phyloP scores from a whole-genome alignment of 1,140 invertebrate species.

The Drosophila obscura region DNA sequence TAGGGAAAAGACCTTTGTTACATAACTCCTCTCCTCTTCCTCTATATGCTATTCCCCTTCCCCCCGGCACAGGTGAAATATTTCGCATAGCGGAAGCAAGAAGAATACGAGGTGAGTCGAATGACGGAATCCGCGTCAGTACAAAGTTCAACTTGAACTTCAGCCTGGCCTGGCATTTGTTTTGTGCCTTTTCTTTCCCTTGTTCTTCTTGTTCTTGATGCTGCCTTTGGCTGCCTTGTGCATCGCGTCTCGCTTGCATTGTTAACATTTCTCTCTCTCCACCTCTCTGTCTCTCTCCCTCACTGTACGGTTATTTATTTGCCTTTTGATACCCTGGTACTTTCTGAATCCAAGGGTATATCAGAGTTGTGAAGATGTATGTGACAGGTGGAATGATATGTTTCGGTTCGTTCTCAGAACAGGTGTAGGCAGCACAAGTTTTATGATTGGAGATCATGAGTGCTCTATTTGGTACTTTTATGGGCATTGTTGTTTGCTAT shows the following conservation, averaged over 20 bases:
- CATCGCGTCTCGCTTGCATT: conserved; percentile 59
- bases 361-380: too few relatives aligned
- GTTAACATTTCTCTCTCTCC: conserved; percentile 67
- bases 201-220: conserved; percentile 19
- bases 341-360: too few relatives aligned
- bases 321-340: conserved; percentile 24
- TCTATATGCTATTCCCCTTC: conserved; percentile 12
- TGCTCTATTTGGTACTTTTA: too few relatives aligned
- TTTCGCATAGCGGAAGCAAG: conserved; percentile 8
- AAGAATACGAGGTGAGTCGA: background rate
- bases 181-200: conserved; percentile 22
- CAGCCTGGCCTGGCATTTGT: conserved; percentile 28
- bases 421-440: too few relatives aligned
- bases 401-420: too few relatives aligned
- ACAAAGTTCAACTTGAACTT: conserved; percentile 44
- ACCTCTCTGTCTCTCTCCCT: background rate
- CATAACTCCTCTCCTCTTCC: conserved; percentile 16
- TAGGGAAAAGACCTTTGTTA: conserved; percentile 15
- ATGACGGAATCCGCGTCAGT: too few relatives aligned
- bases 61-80: conserved; percentile 17
- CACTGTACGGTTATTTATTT: conserved; percentile 70
- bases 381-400: too few relatives aligned
- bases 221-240: conserved; percentile 49
- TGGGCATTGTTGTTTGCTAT: too few relatives aligned
- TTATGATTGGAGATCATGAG: too few relatives aligned